phyloP scores from a whole-genome alignment of 2,888 invertebrate species.

The Erannis defoliaria region DNA sequence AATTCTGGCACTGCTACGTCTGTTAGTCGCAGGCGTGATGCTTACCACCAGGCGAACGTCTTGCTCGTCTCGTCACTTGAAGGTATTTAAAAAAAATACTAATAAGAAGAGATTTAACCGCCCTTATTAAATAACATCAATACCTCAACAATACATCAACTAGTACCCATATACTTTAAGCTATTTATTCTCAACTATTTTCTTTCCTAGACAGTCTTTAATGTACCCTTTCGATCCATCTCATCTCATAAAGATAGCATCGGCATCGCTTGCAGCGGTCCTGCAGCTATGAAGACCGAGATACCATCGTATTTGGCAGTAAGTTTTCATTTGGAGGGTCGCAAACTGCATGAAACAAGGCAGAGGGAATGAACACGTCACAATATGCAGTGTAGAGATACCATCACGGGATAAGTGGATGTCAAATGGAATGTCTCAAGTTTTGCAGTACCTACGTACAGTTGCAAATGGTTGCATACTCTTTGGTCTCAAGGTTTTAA shows the following conservation, averaged over 20 bases:
- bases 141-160: too few species aligned
- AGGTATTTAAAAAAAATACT: too few species aligned
- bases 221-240: conserved; percentile 3
- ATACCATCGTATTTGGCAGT: conserved; percentile 21
- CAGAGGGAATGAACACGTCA: conserved; percentile 27
- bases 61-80: too few species aligned
- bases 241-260: conserved; percentile 24
- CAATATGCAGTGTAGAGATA: conserved; percentile 19
- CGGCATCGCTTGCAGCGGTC: conserved; percentile 15
- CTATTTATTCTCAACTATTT: background rate
- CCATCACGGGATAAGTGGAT: conserved; percentile 13
- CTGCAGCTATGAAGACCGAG: conserved; percentile 13
- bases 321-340: conserved; percentile 38
- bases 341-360: conserved; percentile 36
- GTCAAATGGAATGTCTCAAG: conserved; percentile 22
- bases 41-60: too few species aligned
- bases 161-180: too few species aligned
- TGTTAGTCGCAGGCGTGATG: too few species aligned
- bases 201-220: conserved; percentile 1
- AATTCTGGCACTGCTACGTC: too few species aligned
- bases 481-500: too few species aligned
- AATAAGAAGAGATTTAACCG: too few species aligned
- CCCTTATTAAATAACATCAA: too few species aligned
- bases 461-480: background rate
- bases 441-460: conserved; percentile 8